Percentiles rank a stretch among this genome's conserved stretches.
phyloP scores from a whole-genome alignment of 2,888 invertebrate species.

The Cephalotes varians region DNA sequence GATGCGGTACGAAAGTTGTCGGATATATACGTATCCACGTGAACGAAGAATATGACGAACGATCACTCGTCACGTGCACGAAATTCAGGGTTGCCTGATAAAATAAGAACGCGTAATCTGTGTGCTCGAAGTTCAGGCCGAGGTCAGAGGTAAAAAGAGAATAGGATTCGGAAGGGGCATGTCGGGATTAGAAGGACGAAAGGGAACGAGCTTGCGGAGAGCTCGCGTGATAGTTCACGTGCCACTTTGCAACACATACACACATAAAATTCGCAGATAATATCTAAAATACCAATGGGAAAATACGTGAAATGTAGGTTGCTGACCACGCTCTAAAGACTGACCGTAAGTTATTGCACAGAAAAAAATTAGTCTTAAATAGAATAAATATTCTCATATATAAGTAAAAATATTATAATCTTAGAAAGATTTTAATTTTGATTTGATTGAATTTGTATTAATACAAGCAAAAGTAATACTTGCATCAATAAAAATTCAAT shows the following conservation, averaged over 20 bases:
- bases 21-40: constrained; percentile 3
- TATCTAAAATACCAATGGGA: constrained; percentile 66
- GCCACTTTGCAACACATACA: constrained; percentile 61
- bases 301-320: constrained; percentile 52
- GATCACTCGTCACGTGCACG: constrained; percentile 66
- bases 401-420: too few species aligned
- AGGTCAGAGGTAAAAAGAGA: constrained; percentile 58
- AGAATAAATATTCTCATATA: too few species aligned
- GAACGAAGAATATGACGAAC: constrained; percentile 54
- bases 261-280: constrained; percentile 62
- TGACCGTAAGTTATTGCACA: constrained; percentile 16
- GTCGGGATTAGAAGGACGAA: background rate
- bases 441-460: too few species aligned
- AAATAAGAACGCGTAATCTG: constrained; percentile 56
- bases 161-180: background rate
- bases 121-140: constrained; percentile 68
- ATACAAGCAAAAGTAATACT: too few species aligned
- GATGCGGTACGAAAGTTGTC: constrained; percentile 16
- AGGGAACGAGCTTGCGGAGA: constrained; percentile 34
- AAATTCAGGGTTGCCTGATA: constrained; percentile 68
- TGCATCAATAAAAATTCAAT: too few species aligned
- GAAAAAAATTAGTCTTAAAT: too few species aligned
- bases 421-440: too few species aligned
- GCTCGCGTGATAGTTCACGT: constrained; percentile 74
- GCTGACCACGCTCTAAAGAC: constrained; percentile 54